A percentile compares a stretch with the other conserved stretches of the same genome.
Conservation (phyloP, 2,888 invertebrate species). For the Troilus luridus region DNA sequence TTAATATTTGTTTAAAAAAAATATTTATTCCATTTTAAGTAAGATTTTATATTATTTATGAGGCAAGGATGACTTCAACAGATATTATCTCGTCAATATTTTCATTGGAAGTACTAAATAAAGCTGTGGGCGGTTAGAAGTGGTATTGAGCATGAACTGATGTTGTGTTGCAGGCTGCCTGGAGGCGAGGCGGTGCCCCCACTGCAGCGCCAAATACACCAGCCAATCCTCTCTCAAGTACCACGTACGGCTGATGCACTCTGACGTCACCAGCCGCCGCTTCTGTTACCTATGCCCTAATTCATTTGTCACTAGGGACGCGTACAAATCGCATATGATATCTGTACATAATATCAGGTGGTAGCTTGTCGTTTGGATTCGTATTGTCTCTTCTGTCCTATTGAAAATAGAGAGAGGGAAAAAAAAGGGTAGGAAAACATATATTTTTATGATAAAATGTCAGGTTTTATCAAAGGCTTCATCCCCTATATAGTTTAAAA, state of each 20-base stretch:
- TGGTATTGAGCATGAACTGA: background rate
- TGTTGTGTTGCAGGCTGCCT: constrained; percentile 43
- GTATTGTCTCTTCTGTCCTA: background rate
- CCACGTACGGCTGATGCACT: constrained; percentile 79
- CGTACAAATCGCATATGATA: constrained; percentile 80
- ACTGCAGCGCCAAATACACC: constrained; percentile 79
- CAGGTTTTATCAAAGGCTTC: too few relatives aligned
- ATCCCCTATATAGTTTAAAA: too few relatives aligned
- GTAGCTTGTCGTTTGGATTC: constrained; percentile 52
- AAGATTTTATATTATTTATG: background rate
- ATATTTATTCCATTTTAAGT: background rate
- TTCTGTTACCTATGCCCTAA: constrained; percentile 80
- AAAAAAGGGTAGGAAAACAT: too few relatives aligned
- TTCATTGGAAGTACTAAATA: background rate
- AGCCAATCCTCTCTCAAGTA: constrained; percentile 81
- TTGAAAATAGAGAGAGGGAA: too few relatives aligned
- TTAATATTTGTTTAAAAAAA: background rate
- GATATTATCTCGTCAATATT: background rate
- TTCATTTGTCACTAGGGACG: constrained; percentile 79
- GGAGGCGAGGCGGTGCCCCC: constrained; percentile 72
- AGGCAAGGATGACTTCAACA: constrained; percentile 10
- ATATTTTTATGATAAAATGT: too few relatives aligned
- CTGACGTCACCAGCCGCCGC: constrained; percentile 77
- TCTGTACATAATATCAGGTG: constrained; percentile 72
- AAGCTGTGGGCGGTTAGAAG: background rate